phyloP scores from a whole-genome alignment of 2,113 vertebrate species.

The Thunnus maccoyii region DNA sequence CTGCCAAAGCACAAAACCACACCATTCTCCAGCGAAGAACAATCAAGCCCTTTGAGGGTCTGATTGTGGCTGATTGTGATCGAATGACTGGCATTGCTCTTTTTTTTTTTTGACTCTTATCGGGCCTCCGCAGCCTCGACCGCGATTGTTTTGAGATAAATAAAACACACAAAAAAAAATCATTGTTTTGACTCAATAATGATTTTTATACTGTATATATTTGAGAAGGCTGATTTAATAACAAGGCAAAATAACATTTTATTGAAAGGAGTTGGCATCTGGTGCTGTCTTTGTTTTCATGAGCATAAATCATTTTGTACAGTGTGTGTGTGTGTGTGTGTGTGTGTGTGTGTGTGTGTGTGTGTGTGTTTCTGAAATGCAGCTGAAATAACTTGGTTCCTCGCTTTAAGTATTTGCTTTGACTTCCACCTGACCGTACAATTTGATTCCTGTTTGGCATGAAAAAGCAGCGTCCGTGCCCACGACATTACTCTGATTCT shows the following conservation, averaged over 20 bases:
- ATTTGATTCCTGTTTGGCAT: slow-evolving; percentile 61
- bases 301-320: slow-evolving; percentile 51
- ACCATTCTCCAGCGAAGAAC: slow-evolving; percentile 31
- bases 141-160: slow-evolving; percentile 68
- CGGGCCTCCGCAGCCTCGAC: slow-evolving; percentile 59
- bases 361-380: slow-evolving; percentile 44
- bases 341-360: slow-evolving; percentile 12
- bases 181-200: slow-evolving; percentile 65
- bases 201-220: slow-evolving; percentile 44
- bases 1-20: slow-evolving; percentile 2
- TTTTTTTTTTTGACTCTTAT: slow-evolving; percentile 59
- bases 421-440: slow-evolving; percentile 69
- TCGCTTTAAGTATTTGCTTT: slow-evolving; percentile 67
- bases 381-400: slow-evolving; percentile 68
- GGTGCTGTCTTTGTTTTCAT: slow-evolving; percentile 57
- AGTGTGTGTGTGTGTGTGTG: slow-evolving; percentile 13
- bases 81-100: slow-evolving; percentile 18
- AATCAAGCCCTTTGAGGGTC: slow-evolving; percentile 39
- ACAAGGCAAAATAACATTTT: slow-evolving; percentile 40
- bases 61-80: slow-evolving; percentile 45
- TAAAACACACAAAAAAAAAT: slow-evolving; percentile 48
- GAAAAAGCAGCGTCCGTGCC: slow-evolving; percentile 5
- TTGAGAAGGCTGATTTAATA: slow-evolving; percentile 64
- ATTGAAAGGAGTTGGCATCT: slow-evolving; percentile 61
- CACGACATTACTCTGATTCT: slow-evolving; percentile 60